A percentile compares a stretch with the other conserved stretches of the same genome.
Evolutionary conservation across 1,140 invertebrate genomes (phyloP).

Genomic region (Wasmannia auropunctata): DNA sequence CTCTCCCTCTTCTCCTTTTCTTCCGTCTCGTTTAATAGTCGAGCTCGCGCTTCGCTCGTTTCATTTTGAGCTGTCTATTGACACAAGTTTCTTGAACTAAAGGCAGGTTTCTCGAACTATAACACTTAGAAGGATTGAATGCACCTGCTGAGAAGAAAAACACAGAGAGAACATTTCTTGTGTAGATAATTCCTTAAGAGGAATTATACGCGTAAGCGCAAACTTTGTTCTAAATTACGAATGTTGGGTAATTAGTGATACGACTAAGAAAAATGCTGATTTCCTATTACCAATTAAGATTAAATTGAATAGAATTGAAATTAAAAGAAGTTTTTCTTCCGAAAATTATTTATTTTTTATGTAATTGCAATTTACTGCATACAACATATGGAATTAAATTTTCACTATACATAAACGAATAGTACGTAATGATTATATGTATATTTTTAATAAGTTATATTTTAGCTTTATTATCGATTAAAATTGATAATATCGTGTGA

Average conservation of each 20-base stretch:
- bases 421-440: not conserved
- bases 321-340: not conserved
- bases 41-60: constrained; percentile 34
- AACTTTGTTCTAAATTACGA: constrained; percentile 26
- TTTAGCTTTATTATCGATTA: not conserved
- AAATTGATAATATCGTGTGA: not conserved
- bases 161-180: constrained; percentile 41
- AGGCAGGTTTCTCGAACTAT: constrained; percentile 42
- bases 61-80: constrained; percentile 53
- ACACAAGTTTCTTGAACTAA: constrained; percentile 53
- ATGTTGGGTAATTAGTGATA: constrained; percentile 37
- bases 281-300: not conserved
- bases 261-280: constrained; percentile 10
- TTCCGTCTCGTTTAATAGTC: constrained; percentile 51
- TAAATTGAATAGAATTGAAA: not conserved
- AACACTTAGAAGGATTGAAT: constrained; percentile 52
- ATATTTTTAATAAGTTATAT: not conserved
- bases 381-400: not conserved
- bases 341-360: not conserved
- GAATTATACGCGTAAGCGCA: constrained; percentile 8
- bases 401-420: constrained; percentile 6
- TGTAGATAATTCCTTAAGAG: constrained; percentile 41
- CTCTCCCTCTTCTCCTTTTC: not conserved
- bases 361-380: not conserved
- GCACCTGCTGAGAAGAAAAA: constrained; percentile 43